Base-by-base conservation (phyloP, 1,140 invertebrate genomes). In the Cephus cinctus region DNA sequence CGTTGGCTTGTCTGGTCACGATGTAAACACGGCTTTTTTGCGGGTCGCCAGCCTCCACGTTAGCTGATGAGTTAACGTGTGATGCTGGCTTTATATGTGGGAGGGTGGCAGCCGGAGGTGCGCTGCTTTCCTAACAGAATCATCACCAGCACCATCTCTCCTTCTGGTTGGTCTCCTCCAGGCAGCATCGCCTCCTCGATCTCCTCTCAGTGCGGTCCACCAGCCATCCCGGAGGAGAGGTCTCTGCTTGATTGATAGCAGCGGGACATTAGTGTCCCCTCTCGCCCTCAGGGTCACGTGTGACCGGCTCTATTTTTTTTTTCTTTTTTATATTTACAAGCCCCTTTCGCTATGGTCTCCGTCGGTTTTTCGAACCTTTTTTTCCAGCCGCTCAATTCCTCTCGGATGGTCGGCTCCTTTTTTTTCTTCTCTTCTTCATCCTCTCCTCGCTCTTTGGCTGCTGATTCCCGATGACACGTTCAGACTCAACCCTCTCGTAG, bases 181-280 rank as follows among this genome's bases (percentile, higher is more conserved):
- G n/a, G n/a, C n/a, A n/a, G n/a, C n/a, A n/a, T n/a, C n/a, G n/a
- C n/a, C n/a, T 14, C 35, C 15, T 36, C 35, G 35, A 6, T 6
- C 35, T 36, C 35, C 6, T 36, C 35, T 36, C 14, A 6, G 5
- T 16, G 35, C 35, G n/a, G n/a, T n/a, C n/a, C n/a, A n/a, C n/a
- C n/a, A n/a, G n/a, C n/a, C n/a, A n/a, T n/a, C n/a, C 15, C 6
- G 6, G 35, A 36, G 11, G n/a, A 27, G 25, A 27, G 25, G 25
- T 27, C n/a, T 27, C 25, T n/a, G n/a, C 25, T 41, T 41, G 39
- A 41, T 41, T 41, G 39, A 41, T 41, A 41, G 39, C 39, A 21
- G 15, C 35, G 11, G 15, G 39, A 41, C 39, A 41, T 41, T 41
- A 41, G 39, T 41, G 39, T 15, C 6, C 39, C 39, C 39, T 23